Evolutionary conservation across 1,140 invertebrate species (phyloP).

Genomic region (Bombus superbus): DNA sequence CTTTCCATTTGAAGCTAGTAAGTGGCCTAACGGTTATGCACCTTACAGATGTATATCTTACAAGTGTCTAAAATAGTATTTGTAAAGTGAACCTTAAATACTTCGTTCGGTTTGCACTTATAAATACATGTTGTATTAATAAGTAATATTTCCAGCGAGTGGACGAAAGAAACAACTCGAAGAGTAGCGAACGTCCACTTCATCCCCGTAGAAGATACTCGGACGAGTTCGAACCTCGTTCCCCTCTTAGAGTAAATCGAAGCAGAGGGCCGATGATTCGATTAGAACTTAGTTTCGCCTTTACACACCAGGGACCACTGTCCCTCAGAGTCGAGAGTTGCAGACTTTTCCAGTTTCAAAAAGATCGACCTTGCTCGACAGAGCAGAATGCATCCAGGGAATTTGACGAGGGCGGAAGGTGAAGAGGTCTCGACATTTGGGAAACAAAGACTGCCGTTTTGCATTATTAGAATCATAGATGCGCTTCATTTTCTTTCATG

Average conservation of each 20-base stretch:
- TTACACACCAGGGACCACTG: constrained; percentile 60
- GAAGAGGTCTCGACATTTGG: not conserved
- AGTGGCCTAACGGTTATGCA: too few species aligned
- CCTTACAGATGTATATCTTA: too few species aligned
- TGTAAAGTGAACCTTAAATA: too few species aligned
- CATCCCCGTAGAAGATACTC: constrained; percentile 44
- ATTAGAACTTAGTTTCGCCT: constrained; percentile 71
- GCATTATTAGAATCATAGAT: constrained; percentile 3
- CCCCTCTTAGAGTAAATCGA: constrained; percentile 58
- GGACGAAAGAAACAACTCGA: not conserved
- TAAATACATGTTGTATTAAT: not conserved
- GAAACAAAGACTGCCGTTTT: not conserved
- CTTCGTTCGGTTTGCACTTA: too few species aligned
- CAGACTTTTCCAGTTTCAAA: constrained; percentile 54
- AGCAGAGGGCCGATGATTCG: constrained; percentile 68
- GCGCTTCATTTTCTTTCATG: not conserved
- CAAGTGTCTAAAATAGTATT: too few species aligned
- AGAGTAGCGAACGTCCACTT: not conserved
- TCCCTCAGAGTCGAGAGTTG: constrained; percentile 26
- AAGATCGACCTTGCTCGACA: constrained; percentile 12
- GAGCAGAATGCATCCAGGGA: constrained; percentile 42
- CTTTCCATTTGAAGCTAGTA: too few species aligned
- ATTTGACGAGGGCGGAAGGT: constrained; percentile 24
- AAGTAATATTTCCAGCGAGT: constrained; percentile 59
- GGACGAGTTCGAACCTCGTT: constrained; percentile 47